phyloP scores from a whole-genome alignment of 2,113 vertebrate species.

The Myiozetetes cayanensis region DNA sequence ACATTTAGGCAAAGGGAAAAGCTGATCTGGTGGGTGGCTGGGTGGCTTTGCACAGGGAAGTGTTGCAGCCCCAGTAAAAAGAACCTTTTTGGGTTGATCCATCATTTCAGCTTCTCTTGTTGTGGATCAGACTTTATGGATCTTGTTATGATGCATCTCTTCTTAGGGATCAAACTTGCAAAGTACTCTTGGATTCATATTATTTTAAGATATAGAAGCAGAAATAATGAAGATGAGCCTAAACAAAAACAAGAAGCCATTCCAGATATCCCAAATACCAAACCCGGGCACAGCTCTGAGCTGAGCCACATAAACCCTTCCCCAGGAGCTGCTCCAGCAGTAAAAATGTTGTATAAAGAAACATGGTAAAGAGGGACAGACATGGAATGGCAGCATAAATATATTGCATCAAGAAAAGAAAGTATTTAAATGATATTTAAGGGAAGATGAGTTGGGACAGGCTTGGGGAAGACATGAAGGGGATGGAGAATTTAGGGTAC shows the following conservation, averaged over 20 bases:
- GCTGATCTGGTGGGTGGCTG: background rate
- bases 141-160: background rate
- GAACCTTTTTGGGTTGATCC: background rate
- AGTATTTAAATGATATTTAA: background rate
- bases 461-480: background rate
- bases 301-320: background rate
- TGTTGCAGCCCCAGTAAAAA: background rate
- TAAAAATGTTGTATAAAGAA: background rate
- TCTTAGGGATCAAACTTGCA: background rate
- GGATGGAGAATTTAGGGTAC: background rate
- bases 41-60: background rate
- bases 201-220: background rate
- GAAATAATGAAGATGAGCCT: background rate
- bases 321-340: background rate
- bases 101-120: background rate
- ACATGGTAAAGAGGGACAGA: accelerated
- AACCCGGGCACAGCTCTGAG: background rate
- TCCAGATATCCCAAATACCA: background rate
- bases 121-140: background rate
- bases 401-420: background rate
- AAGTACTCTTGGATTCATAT: background rate
- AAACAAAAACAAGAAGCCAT: background rate
- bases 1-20: background rate
- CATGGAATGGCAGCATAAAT: background rate
- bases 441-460: background rate